Percentiles rank a stretch among this genome's conserved stretches.
phyloP scores from a whole-genome alignment of 2,797 vertebrate species.

The Alectoris magna region DNA sequence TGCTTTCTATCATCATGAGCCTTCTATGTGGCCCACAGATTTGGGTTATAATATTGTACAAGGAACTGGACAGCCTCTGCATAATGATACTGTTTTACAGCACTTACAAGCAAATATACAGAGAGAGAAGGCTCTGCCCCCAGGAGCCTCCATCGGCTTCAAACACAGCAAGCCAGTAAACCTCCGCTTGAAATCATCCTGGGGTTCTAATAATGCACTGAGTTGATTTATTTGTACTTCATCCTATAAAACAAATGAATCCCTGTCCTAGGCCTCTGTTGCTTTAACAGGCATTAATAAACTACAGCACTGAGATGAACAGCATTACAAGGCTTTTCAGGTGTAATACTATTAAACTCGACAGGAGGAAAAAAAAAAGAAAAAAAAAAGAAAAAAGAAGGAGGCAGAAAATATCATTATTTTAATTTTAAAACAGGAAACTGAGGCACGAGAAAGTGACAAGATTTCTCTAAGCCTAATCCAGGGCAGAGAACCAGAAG shows the following conservation, averaged over 20 bases:
- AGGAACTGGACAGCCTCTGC: slow-evolving; percentile 23
- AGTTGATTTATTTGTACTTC: neutral
- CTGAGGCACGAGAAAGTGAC: neutral
- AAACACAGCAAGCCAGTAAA: neutral
- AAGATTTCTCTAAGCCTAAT: neutral
- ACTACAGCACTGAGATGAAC: neutral
- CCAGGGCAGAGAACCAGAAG: neutral
- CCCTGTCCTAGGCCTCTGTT: neutral
- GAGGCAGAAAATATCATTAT: neutral
- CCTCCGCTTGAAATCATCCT: neutral
- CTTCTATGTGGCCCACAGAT: slow-evolving; percentile 13
- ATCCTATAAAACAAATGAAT: neutral
- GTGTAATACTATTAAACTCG: neutral
- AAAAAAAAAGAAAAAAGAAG: neutral
- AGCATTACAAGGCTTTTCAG: neutral
- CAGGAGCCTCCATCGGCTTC: neutral
- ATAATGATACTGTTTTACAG: slow-evolving; percentile 8
- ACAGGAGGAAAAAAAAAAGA: neutral
- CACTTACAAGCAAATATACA: neutral
- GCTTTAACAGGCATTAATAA: neutral
- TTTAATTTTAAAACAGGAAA: neutral
- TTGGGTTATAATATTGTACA: slow-evolving; percentile 19
- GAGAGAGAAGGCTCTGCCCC: neutral
- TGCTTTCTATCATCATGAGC: neutral
- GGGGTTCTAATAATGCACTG: neutral